Percentiles rank a stretch among this genome's conserved stretches.
These are phyloP conservation scores for Chionis minor DNA, from an alignment of 2,113 vertebrate species.

Conservation along the genomic window DNA sequence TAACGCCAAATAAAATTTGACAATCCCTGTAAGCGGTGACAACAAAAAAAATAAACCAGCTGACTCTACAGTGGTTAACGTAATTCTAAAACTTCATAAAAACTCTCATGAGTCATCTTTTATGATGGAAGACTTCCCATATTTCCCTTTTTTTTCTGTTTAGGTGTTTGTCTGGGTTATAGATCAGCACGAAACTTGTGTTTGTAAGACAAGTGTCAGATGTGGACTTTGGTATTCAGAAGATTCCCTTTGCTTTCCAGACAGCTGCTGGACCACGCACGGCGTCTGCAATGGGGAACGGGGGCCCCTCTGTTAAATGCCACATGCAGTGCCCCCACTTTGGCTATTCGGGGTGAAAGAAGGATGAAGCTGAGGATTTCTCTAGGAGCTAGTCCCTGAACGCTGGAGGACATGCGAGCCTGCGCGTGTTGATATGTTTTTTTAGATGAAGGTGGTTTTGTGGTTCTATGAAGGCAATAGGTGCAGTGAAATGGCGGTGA, in stretches of 20 bases:
- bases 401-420: not conserved
- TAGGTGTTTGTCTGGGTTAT: not conserved
- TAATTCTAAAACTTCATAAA: not conserved
- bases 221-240: not conserved
- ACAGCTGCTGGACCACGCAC: not conserved
- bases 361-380: not conserved
- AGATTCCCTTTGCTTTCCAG: not conserved
- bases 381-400: not conserved
- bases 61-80: accelerated
- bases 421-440: accelerated
- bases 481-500: not conserved
- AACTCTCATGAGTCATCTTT: not conserved
- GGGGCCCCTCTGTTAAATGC: not conserved
- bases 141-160: not conserved
- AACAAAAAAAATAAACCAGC: not conserved
- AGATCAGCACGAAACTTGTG: not conserved
- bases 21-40: accelerated
- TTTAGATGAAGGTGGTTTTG: too few species aligned
- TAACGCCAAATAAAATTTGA: not conserved
- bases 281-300: not conserved
- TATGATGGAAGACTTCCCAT: not conserved
- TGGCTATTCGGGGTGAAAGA: accelerated
- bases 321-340: not conserved
- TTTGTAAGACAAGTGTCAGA: not conserved
- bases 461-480: not conserved